Evolutionary conservation across 2,113 vertebrate genomes (phyloP).

Genomic region (Lycaon pictus): DNA sequence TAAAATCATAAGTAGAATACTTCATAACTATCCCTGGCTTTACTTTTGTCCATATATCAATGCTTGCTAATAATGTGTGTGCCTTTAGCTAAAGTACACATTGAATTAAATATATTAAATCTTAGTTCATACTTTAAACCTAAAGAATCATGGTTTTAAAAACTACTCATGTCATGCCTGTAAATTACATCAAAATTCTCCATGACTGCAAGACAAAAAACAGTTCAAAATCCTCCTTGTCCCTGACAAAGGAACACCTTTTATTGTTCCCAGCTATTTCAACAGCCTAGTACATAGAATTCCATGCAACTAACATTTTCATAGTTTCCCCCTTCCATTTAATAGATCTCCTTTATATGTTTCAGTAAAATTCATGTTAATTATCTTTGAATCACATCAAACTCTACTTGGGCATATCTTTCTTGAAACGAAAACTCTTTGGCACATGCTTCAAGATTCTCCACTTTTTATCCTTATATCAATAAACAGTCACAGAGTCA

Average conservation of each 20-base stretch:
- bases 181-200: background rate
- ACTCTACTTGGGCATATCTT: background rate
- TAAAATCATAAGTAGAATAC: background rate
- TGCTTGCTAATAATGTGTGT: background rate
- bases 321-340: background rate
- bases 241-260: background rate
- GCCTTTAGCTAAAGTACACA: background rate
- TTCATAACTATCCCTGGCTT: background rate
- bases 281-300: slow-evolving; percentile 22
- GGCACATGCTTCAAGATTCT: background rate
- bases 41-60: background rate
- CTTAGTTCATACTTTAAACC: background rate
- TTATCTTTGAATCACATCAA: slow-evolving; percentile 23
- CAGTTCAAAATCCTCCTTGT: background rate
- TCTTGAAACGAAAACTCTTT: slow-evolving; percentile 38
- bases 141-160: slow-evolving; percentile 41
- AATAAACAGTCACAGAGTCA: background rate
- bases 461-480: background rate
- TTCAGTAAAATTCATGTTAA: slow-evolving; percentile 36
- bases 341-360: background rate
- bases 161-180: background rate
- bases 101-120: background rate
- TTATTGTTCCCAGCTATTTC: slow-evolving; percentile 42
- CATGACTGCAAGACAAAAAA: background rate
- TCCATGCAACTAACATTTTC: background rate